phyloP scores from a whole-genome alignment of 2,113 vertebrate species.

The Oophaga pumilio region DNA sequence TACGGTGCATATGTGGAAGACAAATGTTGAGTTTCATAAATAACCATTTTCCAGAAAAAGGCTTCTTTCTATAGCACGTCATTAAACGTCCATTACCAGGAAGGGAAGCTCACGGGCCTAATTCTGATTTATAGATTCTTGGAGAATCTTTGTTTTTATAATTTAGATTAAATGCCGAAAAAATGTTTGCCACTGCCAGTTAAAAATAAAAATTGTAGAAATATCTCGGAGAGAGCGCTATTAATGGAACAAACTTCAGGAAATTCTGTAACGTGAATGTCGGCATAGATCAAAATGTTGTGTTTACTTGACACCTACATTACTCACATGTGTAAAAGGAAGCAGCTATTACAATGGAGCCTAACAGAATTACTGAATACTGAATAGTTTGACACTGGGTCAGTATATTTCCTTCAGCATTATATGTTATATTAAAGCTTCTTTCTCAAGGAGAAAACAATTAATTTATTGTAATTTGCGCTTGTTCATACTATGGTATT shows the following conservation, averaged over 20 bases:
- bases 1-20: not conserved
- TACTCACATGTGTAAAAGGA: not conserved
- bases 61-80: constrained; percentile 13
- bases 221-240: not conserved
- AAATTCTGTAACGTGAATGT: not conserved
- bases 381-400: not conserved
- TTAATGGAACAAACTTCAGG: not conserved
- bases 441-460: not conserved
- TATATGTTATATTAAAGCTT: not conserved
- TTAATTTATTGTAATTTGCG: not conserved
- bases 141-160: not conserved
- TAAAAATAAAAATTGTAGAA: constrained; percentile 13
- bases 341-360: not conserved
- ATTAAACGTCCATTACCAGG: constrained; percentile 24
- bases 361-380: not conserved
- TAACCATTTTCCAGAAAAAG: constrained; percentile 5
- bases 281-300: not conserved
- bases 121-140: constrained; percentile 25
- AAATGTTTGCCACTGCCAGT: not conserved
- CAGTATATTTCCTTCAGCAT: not conserved
- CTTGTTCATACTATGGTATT: not conserved
- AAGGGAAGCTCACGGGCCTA: not conserved
- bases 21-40: constrained; percentile 7
- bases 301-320: not conserved
- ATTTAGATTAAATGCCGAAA: not conserved